A percentile compares a stretch with the other conserved stretches of the same genome.
Evolutionary conservation across 2,888 invertebrate species (phyloP).

Genomic region (Clunio marinus): DNA sequence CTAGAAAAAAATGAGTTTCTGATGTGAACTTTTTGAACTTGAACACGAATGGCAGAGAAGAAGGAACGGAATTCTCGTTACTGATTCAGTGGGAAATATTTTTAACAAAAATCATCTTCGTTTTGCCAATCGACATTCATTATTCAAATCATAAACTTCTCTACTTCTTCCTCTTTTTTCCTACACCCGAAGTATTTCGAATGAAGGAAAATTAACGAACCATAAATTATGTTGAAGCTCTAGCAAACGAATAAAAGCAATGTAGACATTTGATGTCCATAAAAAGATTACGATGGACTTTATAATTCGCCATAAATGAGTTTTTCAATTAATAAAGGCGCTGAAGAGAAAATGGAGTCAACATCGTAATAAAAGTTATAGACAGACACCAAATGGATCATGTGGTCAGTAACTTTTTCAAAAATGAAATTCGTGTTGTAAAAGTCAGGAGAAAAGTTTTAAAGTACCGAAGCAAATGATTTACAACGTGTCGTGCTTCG

Average conservation of each 20-base stretch:
- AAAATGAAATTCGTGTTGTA: neutral
- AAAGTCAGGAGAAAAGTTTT: neutral
- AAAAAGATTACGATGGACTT: neutral
- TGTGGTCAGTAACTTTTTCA: slow-evolving; percentile 9
- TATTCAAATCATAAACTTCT: slow-evolving; percentile 4
- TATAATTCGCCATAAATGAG: neutral
- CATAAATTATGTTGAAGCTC: slow-evolving; percentile 19
- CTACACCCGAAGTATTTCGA: neutral
- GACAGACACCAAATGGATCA: neutral
- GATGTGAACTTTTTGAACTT: slow-evolving; percentile 38
- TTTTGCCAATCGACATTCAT: slow-evolving; percentile 16
- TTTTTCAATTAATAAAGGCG: neutral
- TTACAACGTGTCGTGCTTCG: slow-evolving; percentile 38
- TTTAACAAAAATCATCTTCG: neutral
- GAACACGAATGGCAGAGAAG: too few relatives aligned
- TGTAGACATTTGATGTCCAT: neutral
- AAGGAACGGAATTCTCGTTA: slow-evolving; percentile 35
- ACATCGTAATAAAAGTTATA: neutral
- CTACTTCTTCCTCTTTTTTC: neutral
- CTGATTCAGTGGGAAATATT: slow-evolving; percentile 25
- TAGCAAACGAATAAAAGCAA: neutral
- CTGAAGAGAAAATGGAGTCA: neutral
- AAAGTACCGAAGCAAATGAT: neutral
- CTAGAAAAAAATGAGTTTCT: slow-evolving; percentile 17
- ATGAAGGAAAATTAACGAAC: slow-evolving; percentile 19